Conservation (phyloP, 2,113 vertebrate species). For the Oncorhynchus mykiss region DNA sequence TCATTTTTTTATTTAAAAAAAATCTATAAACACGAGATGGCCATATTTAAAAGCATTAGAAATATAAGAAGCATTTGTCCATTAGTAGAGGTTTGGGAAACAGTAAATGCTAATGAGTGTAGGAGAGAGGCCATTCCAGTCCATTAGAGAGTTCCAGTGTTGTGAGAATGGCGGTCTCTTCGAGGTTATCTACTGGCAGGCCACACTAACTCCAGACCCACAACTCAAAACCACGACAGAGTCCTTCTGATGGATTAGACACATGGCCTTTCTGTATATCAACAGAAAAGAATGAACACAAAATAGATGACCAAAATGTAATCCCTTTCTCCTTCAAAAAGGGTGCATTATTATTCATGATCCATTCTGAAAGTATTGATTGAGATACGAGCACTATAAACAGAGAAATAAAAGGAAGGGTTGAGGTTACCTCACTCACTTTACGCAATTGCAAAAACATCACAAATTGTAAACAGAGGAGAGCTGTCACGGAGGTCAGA, state of each 20-base stretch:
- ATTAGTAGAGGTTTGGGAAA: constrained; percentile 74
- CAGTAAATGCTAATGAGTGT: constrained; percentile 79
- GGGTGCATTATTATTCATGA: constrained; percentile 52
- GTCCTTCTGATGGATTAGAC: constrained; percentile 65
- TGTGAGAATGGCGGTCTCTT: constrained; percentile 58
- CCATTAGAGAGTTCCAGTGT: constrained; percentile 68
- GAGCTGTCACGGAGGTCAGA: constrained; percentile 26
- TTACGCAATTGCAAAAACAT: not conserved
- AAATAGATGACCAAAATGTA: constrained; percentile 55
- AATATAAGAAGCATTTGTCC: constrained; percentile 77
- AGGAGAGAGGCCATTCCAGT: constrained; percentile 73
- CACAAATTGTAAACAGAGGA: constrained; percentile 21
- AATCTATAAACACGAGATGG: constrained; percentile 76
- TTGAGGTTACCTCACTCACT: constrained; percentile 35
- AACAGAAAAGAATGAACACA: constrained; percentile 50
- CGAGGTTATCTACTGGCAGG: constrained; percentile 72
- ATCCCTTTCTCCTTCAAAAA: constrained; percentile 45
- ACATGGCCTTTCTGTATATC: constrained; percentile 60
- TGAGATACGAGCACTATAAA: constrained; percentile 46
- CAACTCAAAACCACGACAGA: constrained; percentile 68
- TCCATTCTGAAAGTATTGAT: constrained; percentile 60
- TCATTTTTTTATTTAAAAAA: constrained; percentile 11
- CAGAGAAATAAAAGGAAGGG: constrained; percentile 41
- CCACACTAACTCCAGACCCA: constrained; percentile 59
- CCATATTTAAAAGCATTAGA: constrained; percentile 81